Percentiles rank a stretch among this genome's conserved stretches.
Conservation (phyloP, 2,797 vertebrate species). For the Enteromius mattozi region DNA sequence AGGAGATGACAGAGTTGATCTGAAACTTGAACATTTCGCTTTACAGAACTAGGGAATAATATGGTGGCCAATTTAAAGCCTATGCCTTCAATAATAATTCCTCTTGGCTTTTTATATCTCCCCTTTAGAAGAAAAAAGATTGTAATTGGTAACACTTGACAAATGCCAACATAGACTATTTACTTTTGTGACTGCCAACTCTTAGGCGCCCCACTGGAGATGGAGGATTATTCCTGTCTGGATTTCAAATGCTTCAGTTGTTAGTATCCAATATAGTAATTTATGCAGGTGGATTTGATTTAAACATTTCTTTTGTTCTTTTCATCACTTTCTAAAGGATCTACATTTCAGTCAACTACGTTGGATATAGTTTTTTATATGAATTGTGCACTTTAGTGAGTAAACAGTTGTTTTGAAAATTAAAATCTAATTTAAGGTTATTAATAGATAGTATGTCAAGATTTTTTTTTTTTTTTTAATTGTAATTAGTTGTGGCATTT, state of each 20-base stretch:
- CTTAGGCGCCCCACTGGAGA: slow-evolving; percentile 8
- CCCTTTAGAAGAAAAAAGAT: slow-evolving; percentile 6
- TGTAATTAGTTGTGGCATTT: neutral
- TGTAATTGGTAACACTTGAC: slow-evolving; percentile 32
- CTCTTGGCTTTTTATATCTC: slow-evolving; percentile 5
- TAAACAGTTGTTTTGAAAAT: neutral
- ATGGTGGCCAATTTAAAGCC: slow-evolving; percentile 8
- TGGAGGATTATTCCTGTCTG: slow-evolving; percentile 28
- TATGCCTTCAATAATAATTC: slow-evolving; percentile 11
- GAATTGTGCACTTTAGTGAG: neutral
- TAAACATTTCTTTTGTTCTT: slow-evolving; percentile 15
- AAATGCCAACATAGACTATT: slow-evolving; percentile 20
- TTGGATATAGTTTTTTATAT: neutral
- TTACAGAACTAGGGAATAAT: slow-evolving; percentile 21
- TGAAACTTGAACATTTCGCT: slow-evolving; percentile 9
- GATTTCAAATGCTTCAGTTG: slow-evolving; percentile 6
- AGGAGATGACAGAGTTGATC: slow-evolving; percentile 17
- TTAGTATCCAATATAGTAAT: slow-evolving; percentile 18
- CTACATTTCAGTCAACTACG: neutral
- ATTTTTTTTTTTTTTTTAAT: neutral
- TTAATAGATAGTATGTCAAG: neutral
- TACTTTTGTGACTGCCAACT: slow-evolving; percentile 14
- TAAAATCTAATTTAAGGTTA: neutral
- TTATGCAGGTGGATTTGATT: slow-evolving; percentile 21
- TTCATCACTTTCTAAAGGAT: neutral